Evolutionary conservation across 2,113 vertebrate genomes (phyloP).

Genomic region (Percina caprodes): DNA sequence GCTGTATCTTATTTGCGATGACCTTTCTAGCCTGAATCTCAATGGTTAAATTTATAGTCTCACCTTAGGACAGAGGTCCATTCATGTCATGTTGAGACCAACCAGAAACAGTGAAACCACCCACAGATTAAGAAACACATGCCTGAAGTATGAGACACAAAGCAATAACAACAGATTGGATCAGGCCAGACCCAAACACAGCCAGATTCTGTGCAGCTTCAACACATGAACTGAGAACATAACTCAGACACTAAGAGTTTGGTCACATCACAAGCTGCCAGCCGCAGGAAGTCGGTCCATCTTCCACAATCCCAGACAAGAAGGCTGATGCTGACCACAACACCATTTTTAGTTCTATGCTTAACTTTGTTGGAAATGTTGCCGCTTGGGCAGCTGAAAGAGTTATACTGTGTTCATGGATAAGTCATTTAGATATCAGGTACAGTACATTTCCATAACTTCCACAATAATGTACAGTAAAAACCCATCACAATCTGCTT

Average conservation of each 20-base stretch:
- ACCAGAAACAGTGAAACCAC: slow-evolving; percentile 66
- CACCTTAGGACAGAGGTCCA: slow-evolving; percentile 21
- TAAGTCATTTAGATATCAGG: background rate
- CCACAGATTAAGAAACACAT: slow-evolving; percentile 58
- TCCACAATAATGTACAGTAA: background rate
- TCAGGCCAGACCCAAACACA: slow-evolving; percentile 52
- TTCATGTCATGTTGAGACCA: slow-evolving; percentile 67
- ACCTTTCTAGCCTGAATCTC: slow-evolving; percentile 40
- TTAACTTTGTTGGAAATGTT: slow-evolving; percentile 14
- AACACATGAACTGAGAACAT: slow-evolving; percentile 29
- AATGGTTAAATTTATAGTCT: slow-evolving; percentile 44
- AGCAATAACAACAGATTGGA: slow-evolving; percentile 59
- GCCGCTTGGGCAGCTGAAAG: background rate
- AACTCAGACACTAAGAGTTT: slow-evolving; percentile 35
- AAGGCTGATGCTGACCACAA: slow-evolving; percentile 7
- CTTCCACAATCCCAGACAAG: slow-evolving; percentile 25
- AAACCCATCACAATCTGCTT: slow-evolving; percentile 4
- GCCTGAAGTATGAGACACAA: slow-evolving; percentile 26
- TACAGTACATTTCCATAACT: background rate
- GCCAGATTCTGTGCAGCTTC: slow-evolving; percentile 45
- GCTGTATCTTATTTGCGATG: slow-evolving; percentile 39
- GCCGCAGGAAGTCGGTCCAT: slow-evolving; percentile 56
- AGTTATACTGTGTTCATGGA: background rate
- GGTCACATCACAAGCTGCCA: slow-evolving; percentile 23
- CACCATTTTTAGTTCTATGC: slow-evolving; percentile 18